A percentile compares a stretch with the other conserved stretches of the same genome.
These are phyloP conservation scores for Cyaniris semiargus DNA, from an alignment of 2,888 invertebrate species.

Conservation along the genomic window DNA sequence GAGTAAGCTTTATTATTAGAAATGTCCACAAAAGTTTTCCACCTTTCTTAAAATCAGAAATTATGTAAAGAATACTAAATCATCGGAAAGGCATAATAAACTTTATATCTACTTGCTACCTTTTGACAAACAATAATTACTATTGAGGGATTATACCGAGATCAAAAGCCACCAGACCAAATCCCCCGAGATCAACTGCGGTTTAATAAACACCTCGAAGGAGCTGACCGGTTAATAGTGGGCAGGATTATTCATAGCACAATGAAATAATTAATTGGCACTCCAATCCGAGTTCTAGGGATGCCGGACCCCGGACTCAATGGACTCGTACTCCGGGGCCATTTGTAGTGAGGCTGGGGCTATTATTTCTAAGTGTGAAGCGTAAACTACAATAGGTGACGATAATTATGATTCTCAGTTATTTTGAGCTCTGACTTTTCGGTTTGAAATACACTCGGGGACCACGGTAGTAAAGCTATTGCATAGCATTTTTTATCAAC, in stretches of 20 bases:
- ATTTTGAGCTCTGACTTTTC: not conserved
- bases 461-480: too few species aligned
- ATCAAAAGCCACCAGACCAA: not conserved
- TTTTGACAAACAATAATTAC: not conserved
- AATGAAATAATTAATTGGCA: conserved; percentile 79
- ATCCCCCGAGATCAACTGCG: conserved; percentile 47
- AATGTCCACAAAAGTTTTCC: too few species aligned
- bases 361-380: not conserved
- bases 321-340: conserved; percentile 60
- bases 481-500: too few species aligned
- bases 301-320: conserved; percentile 52
- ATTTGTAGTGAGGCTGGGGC: conserved; percentile 54
- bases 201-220: conserved; percentile 75
- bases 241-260: conserved; percentile 66
- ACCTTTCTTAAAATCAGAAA: too few species aligned
- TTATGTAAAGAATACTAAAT: too few species aligned
- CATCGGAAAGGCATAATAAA: too few species aligned
- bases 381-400: conserved; percentile 1
- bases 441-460: not conserved
- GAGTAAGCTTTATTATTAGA: too few species aligned
- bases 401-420: not conserved
- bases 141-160: not conserved
- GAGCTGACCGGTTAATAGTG: conserved; percentile 76
- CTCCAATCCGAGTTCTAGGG: conserved; percentile 67
- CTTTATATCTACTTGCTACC: not conserved